Evolutionary conservation across 2,113 vertebrate species (phyloP).

Genomic region (Aspiorhynchus laticeps): DNA sequence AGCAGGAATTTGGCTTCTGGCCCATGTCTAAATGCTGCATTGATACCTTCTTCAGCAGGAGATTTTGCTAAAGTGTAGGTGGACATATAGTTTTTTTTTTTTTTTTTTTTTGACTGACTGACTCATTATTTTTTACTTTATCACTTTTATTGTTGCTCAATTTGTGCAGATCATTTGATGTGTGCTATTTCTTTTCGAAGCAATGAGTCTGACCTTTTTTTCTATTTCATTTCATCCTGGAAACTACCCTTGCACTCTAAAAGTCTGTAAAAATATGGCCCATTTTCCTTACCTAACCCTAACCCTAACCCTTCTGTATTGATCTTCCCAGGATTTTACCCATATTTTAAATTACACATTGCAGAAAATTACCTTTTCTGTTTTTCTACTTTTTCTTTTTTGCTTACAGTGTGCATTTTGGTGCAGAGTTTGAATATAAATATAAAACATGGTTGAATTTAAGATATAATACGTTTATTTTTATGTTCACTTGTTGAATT

Average conservation of each 20-base stretch:
- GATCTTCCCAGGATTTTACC: background rate
- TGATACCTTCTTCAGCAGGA: background rate
- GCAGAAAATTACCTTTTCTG: background rate
- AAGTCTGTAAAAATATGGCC: background rate
- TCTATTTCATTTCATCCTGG: too few species aligned
- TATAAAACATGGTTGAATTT: too few species aligned
- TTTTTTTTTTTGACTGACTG: background rate
- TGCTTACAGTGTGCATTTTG: background rate
- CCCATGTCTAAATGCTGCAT: slow-evolving; percentile 23
- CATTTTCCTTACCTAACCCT: too few species aligned
- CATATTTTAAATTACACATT: background rate
- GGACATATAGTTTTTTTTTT: background rate
- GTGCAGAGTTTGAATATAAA: background rate
- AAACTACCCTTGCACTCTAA: background rate
- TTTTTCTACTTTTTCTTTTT: background rate
- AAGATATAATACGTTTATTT: too few species aligned
- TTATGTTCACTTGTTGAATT: background rate
- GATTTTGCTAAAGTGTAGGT: background rate
- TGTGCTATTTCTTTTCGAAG: background rate
- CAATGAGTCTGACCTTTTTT: background rate
- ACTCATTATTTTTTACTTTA: background rate
- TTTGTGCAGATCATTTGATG: background rate
- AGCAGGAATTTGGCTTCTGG: slow-evolving; percentile 31
- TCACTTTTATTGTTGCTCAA: background rate
- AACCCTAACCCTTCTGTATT: too few species aligned